Base-by-base conservation (phyloP, 2,113 vertebrate genomes). In the Pongo pygmaeus region DNA sequence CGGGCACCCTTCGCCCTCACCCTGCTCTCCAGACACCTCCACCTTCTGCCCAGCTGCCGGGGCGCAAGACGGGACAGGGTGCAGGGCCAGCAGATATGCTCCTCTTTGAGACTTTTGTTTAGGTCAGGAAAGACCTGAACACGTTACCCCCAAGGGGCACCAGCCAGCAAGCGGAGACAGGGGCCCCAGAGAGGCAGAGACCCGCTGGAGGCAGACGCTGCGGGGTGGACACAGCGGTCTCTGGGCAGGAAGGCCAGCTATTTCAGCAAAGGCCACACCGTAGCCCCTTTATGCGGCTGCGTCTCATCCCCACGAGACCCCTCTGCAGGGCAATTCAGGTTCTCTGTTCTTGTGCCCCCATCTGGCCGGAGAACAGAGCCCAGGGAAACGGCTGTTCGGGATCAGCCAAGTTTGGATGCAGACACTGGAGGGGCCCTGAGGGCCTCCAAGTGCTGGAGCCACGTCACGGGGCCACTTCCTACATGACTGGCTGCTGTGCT, bases 21-120 rank as follows among this genome's bases (percentile, higher is more conserved):
- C 27, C 86, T 0, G 0, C 87, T 55, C 32, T 40, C 32, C 48
- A 30, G 50, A 78, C 25, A 18, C 61, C 50, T n/a, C 32, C 4
- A 10, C 52, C 35, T 38, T 35, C 32, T 43, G 35, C 70, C 57
- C 35, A 22, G 43, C 32, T 35, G 17, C 17, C 23, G 3, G 27
- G 17, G 27, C 5, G 18, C 27, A 4, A 78, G 38, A 50, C 2
- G 14, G 32, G 32, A 46, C 35, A 23, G 3, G 16, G 23, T 22
- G 6, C 4, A 3, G 18, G 18, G 12, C 40, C n/a, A 8, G 6
- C 13, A 8, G 22, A 16, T 13, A 35, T 0, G 57, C 40, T 43
- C 79, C 14, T 20, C 69, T 77, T 52, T 67, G 16, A 64, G 72
- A 57, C 46, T n/a, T 43, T 10, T 30, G 30, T 2, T 12, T 27